phyloP scores from a whole-genome alignment of 2,888 invertebrate genomes.

The Eilema caniola region DNA sequence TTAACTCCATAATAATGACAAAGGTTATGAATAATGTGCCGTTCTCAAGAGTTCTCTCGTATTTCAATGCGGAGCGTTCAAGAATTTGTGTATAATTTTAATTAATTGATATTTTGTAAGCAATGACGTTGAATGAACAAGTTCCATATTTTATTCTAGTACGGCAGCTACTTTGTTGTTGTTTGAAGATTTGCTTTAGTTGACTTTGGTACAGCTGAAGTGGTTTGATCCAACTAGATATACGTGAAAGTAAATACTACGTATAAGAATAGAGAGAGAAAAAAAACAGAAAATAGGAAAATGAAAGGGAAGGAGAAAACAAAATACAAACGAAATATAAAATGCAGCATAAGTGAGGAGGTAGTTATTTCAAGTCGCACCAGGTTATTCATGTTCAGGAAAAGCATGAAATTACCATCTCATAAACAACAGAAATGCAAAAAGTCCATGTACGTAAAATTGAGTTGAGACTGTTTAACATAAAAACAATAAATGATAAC shows the following conservation, averaged over 20 bases:
- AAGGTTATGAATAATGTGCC: constrained; percentile 31
- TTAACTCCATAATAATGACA: constrained; percentile 21
- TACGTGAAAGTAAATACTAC: background rate
- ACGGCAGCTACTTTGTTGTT: background rate
- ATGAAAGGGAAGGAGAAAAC: too few relatives aligned
- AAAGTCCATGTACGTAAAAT: too few relatives aligned
- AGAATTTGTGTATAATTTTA: constrained; percentile 18
- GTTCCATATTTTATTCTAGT: background rate
- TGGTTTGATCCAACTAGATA: background rate
- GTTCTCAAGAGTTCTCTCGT: constrained; percentile 26
- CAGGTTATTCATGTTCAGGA: too few relatives aligned
- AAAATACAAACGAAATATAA: too few relatives aligned
- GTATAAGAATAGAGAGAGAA: too few relatives aligned
- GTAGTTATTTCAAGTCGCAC: too few relatives aligned
- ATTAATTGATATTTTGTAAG: constrained; percentile 20
- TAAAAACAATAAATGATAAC: background rate
- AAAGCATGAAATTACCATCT: too few relatives aligned
- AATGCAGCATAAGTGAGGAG: too few relatives aligned
- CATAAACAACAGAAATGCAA: too few relatives aligned
- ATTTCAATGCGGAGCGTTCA: constrained; percentile 20
- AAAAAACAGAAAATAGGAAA: too few relatives aligned
- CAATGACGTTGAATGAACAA: background rate
- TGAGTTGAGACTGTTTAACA: background rate
- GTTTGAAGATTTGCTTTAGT: background rate
- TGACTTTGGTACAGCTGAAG: too few relatives aligned